Conservation (phyloP, 2,797 vertebrate species). For the Vipera ursinii region DNA sequence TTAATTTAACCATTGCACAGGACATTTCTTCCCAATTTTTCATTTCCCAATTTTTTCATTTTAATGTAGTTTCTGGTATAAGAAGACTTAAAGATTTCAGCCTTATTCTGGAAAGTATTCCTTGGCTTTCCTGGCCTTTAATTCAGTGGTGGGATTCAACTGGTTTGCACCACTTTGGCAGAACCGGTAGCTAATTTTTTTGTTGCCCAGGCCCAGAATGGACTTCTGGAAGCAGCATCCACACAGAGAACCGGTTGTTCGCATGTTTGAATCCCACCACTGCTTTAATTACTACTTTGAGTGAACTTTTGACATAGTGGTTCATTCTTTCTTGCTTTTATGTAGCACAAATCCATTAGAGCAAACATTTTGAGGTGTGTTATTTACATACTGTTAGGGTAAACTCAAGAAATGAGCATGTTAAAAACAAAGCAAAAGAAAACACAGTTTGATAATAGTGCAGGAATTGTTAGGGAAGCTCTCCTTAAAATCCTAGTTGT, state of each 20-base stretch:
- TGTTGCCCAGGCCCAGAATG: too few species aligned
- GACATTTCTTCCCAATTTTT: neutral
- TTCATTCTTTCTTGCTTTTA: neutral
- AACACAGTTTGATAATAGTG: neutral
- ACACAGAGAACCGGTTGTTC: too few species aligned
- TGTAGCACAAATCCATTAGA: neutral
- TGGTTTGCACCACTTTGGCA: too few species aligned
- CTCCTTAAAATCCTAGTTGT: neutral
- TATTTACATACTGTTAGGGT: neutral
- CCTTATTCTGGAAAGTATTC: neutral
- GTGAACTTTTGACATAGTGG: neutral
- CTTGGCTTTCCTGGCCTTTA: neutral
- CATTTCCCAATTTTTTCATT: neutral
- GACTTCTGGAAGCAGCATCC: too few species aligned
- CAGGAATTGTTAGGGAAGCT: neutral
- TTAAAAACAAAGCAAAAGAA: neutral
- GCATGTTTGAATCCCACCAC: too few species aligned
- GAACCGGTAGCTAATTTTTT: too few species aligned
- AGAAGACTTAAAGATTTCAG: slow-evolving; percentile 42
- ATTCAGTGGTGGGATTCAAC: too few species aligned
- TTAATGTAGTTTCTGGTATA: neutral
- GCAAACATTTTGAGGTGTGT: neutral
- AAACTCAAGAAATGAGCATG: neutral
- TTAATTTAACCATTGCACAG: neutral
- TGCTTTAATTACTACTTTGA: neutral